Evolutionary conservation across 2,888 invertebrate genomes (phyloP).

Genomic region (Rotaria macrura): DNA sequence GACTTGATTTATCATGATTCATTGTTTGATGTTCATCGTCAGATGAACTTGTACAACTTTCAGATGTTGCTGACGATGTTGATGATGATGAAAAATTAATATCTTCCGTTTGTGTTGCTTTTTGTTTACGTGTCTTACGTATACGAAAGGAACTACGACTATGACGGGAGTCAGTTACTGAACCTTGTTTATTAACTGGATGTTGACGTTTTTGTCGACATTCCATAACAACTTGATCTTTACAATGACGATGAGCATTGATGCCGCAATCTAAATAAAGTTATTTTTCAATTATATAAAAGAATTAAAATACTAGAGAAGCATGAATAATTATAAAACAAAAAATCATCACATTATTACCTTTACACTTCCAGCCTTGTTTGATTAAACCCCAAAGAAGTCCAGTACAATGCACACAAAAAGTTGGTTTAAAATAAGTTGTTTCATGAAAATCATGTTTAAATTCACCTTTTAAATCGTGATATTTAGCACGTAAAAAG

Average conservation of each 20-base stretch:
- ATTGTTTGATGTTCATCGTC: neutral
- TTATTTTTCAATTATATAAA: too few species aligned
- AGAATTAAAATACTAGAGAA: neutral
- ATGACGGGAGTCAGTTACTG: neutral
- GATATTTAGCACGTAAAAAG: conserved; percentile 54
- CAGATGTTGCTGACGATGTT: neutral
- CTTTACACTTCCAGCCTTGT: conserved; percentile 55
- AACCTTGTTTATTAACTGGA: neutral
- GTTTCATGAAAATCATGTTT: conserved; percentile 57
- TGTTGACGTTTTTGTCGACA: conserved; percentile 41
- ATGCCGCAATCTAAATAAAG: conserved; percentile 51
- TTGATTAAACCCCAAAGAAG: conserved; percentile 56
- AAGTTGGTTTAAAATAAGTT: conserved; percentile 56
- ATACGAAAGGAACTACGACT: conserved; percentile 6
- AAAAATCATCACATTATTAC: too few species aligned
- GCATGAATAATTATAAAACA: too few species aligned
- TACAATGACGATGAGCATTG: conserved; percentile 55
- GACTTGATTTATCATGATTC: neutral
- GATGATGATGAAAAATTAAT: neutral
- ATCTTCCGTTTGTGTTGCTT: conserved; percentile 32
- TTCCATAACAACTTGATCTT: conserved; percentile 55
- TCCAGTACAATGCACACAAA: conserved; percentile 56
- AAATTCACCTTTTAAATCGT: conserved; percentile 54
- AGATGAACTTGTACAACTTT: neutral
- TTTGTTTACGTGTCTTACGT: conserved; percentile 28